Evolutionary conservation across 2,888 invertebrate species (phyloP).

Genomic region (Caenorhabditis doughertyi): DNA sequence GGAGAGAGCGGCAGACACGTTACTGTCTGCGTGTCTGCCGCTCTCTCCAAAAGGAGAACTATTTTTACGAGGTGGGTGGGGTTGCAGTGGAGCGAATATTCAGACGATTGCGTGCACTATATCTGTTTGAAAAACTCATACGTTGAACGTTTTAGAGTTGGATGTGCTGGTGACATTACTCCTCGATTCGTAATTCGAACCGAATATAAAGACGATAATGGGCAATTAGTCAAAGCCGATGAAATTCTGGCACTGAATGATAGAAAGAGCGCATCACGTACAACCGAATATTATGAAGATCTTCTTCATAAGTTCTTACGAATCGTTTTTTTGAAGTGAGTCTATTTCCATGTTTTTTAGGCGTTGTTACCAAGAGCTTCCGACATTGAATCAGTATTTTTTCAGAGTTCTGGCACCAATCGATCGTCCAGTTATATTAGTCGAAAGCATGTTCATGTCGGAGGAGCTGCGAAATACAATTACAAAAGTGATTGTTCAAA

Average conservation of each 20-base stretch:
- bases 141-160: conserved; percentile 75
- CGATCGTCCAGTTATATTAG: conserved; percentile 92
- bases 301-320: conserved; percentile 69
- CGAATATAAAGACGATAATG: conserved; percentile 61
- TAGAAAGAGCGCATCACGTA: conserved; percentile 27
- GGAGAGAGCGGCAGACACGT: too few relatives aligned
- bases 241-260: conserved; percentile 58
- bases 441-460: conserved; percentile 92
- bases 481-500: conserved; percentile 83
- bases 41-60: too few relatives aligned
- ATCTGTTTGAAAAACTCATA: not conserved
- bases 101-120: too few relatives aligned
- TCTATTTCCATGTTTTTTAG: not conserved
- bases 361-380: too few relatives aligned
- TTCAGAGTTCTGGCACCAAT: conserved; percentile 92
- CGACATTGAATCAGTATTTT: too few relatives aligned
- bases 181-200: conserved; percentile 74
- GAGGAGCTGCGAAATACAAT: conserved; percentile 91
- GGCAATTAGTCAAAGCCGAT: conserved; percentile 27
- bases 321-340: conserved; percentile 64
- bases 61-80: too few relatives aligned
- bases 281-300: conserved; percentile 34
- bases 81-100: too few relatives aligned
- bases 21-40: too few relatives aligned
- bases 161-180: conserved; percentile 76